phyloP scores from a whole-genome alignment of 2,113 vertebrate species.

The Dipodomys spectabilis region DNA sequence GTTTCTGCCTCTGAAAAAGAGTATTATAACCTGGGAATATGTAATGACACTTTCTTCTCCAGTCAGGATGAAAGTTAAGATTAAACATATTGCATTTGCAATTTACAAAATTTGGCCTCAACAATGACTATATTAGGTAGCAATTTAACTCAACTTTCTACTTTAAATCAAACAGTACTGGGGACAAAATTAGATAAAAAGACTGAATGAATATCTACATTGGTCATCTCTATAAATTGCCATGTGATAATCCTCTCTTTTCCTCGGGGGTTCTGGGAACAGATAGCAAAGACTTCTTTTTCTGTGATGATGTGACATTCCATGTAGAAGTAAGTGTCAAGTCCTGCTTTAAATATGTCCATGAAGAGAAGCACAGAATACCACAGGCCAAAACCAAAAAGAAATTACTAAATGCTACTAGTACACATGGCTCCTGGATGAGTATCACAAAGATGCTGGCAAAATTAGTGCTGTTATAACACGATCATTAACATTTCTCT shows the following conservation, averaged over 20 bases:
- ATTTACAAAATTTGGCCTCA: background rate
- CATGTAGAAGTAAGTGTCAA: background rate
- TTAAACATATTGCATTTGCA: slow-evolving; percentile 17
- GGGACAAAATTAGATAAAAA: background rate
- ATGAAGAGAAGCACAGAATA: background rate
- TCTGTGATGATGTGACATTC: background rate
- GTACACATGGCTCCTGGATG: background rate
- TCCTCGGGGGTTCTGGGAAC: background rate
- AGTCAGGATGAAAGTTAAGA: slow-evolving; percentile 31
- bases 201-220: background rate
- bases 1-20: slow-evolving; percentile 54
- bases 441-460: background rate
- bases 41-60: background rate
- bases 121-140: slow-evolving; percentile 22
- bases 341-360: background rate
- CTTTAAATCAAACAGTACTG: slow-evolving; percentile 9
- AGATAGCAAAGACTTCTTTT: background rate
- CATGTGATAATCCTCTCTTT: background rate
- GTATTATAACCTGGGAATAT: background rate
- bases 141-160: slow-evolving; percentile 27
- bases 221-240: background rate
- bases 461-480: background rate
- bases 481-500: background rate
- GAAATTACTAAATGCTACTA: background rate
- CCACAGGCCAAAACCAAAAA: background rate